Evolutionary conservation across 2,797 vertebrate species (phyloP).

Genomic region (Hemibagrus guttatus): DNA sequence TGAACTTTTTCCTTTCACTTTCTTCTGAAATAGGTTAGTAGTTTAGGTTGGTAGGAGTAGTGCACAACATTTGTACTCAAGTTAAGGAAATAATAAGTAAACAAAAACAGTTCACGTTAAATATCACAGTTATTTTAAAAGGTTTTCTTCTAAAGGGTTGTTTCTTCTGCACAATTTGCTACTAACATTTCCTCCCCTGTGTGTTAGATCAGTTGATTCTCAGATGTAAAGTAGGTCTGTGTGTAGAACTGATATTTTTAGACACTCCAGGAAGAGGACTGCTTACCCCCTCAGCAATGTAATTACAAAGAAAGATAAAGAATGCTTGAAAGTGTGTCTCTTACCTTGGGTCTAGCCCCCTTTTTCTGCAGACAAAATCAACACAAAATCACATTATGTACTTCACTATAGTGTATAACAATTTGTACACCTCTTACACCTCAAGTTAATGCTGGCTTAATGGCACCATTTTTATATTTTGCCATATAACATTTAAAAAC

Average conservation of each 20-base stretch:
- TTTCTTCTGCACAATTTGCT: background rate
- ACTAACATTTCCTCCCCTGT: background rate
- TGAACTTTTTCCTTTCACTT: conserved; percentile 1
- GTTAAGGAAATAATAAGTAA: background rate
- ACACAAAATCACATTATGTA: background rate
- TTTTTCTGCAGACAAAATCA: background rate
- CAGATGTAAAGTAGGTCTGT: background rate
- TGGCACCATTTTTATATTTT: background rate
- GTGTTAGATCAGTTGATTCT: background rate
- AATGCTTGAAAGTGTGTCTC: background rate
- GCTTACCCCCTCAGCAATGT: background rate
- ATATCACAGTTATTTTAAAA: background rate
- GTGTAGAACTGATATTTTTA: background rate
- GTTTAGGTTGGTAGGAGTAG: background rate
- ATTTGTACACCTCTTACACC: background rate
- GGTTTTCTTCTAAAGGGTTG: background rate
- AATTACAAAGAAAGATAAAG: background rate
- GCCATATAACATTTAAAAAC: background rate
- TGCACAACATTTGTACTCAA: background rate
- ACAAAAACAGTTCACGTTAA: background rate
- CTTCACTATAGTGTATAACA: background rate
- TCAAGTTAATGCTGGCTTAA: background rate
- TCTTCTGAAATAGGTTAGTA: conserved; percentile 44
- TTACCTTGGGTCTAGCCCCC: conserved; percentile 3
- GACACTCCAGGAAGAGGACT: background rate